These are phyloP conservation scores for Zaprionus tsacasi DNA, from an alignment of 1,140 invertebrate genomes.

Conservation along the genomic window DNA sequence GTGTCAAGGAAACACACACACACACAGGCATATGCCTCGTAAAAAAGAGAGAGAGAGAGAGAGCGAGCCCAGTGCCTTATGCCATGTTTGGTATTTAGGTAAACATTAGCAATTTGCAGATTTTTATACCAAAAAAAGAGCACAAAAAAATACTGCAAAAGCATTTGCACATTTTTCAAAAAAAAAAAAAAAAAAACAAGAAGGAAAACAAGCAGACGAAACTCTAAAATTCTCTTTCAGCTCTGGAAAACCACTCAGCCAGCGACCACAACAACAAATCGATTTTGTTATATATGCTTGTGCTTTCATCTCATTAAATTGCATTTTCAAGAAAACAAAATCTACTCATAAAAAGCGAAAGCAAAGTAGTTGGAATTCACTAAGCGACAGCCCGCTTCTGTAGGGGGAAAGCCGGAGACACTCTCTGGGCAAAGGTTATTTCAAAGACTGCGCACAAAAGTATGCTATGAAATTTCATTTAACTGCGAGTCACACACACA, in stretches of 20 bases:
- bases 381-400: neutral
- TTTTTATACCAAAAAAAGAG: neutral
- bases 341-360: slow-evolving; percentile 2
- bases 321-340: slow-evolving; percentile 26
- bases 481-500: slow-evolving; percentile 6
- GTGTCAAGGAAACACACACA: slow-evolving; percentile 67
- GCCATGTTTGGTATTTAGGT: slow-evolving; percentile 28
- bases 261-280: slow-evolving; percentile 28
- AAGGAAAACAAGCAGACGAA: neutral
- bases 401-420: neutral
- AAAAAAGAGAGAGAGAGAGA: neutral
- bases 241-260: slow-evolving; percentile 10
- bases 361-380: slow-evolving; percentile 22
- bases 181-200: neutral
- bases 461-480: slow-evolving; percentile 55
- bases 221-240: slow-evolving; percentile 10
- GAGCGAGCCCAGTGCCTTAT: too few relatives aligned
- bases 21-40: slow-evolving; percentile 17
- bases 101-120: slow-evolving; percentile 34
- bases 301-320: slow-evolving; percentile 32
- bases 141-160: slow-evolving; percentile 17
- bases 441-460: slow-evolving; percentile 73
- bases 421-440: slow-evolving; percentile 47
- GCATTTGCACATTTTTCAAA: slow-evolving; percentile 14
- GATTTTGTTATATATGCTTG: slow-evolving; percentile 29